Percentiles rank a stretch among this genome's conserved stretches.
These are phyloP conservation scores for Cephus rjabovi DNA, from an alignment of 2,888 invertebrate species.

Conservation along the genomic window DNA sequence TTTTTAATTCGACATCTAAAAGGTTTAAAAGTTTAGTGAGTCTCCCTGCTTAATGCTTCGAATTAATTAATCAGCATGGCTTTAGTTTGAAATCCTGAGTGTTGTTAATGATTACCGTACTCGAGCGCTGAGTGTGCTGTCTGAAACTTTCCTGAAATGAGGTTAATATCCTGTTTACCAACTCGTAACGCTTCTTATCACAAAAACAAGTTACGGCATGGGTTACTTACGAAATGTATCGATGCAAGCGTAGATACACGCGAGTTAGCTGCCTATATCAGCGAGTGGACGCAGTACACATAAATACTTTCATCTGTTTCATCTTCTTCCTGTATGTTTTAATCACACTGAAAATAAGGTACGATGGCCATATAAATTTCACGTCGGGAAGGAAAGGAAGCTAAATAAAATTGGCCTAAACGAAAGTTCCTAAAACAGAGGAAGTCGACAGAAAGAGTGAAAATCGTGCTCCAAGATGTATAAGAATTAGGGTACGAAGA, in stretches of 20 bases:
- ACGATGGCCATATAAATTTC: not conserved
- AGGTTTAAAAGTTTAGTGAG: not conserved
- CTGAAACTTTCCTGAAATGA: constrained; percentile 30
- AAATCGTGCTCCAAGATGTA: not conserved
- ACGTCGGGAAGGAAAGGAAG: not conserved
- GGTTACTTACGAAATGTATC: constrained; percentile 37
- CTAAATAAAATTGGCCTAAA: not conserved
- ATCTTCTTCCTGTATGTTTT: too few relatives aligned
- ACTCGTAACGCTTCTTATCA: constrained; percentile 44
- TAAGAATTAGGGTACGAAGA: not conserved
- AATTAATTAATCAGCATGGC: not conserved
- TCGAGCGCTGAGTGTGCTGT: not conserved
- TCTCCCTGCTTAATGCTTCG: not conserved
- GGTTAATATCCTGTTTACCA: constrained; percentile 54
- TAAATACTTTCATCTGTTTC: not conserved
- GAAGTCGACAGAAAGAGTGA: not conserved
- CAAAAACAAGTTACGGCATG: constrained; percentile 38
- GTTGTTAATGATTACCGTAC: not conserved
- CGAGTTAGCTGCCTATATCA: not conserved
- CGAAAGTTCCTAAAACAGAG: not conserved
- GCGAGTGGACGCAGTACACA: not conserved
- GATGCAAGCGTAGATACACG: constrained; percentile 34
- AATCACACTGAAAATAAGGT: not conserved
- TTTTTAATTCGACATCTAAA: not conserved
- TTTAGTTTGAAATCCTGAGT: not conserved